Percentiles rank a stretch among this genome's conserved stretches.
phyloP scores from a whole-genome alignment of 2,888 invertebrate species.

The Rhamnusium bicolor region DNA sequence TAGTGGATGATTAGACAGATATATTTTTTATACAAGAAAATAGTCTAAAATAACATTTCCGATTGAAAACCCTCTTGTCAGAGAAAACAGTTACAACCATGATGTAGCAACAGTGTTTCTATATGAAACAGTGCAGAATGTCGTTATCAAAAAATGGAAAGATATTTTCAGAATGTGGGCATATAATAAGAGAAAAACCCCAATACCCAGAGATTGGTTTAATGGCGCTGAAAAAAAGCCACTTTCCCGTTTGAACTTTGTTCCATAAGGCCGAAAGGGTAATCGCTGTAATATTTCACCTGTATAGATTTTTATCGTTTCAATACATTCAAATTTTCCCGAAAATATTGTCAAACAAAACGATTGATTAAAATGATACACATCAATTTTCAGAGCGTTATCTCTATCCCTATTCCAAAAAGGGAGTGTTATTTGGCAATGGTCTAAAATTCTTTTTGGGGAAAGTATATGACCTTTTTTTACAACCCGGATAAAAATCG shows the following conservation, averaged over 20 bases:
- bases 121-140: slow-evolving; percentile 46
- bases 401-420: too few species aligned
- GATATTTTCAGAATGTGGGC: slow-evolving; percentile 43
- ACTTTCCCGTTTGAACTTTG: slow-evolving; percentile 46
- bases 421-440: too few species aligned
- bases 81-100: slow-evolving; percentile 38
- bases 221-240: slow-evolving; percentile 44
- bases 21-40: slow-evolving; percentile 24
- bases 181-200: slow-evolving; percentile 47
- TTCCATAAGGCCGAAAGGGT: slow-evolving; percentile 25
- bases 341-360: too few species aligned
- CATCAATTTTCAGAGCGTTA: too few species aligned
- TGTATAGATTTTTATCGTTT: background rate
- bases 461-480: too few species aligned
- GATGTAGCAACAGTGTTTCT: slow-evolving; percentile 41
- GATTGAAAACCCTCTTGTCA: slow-evolving; percentile 53
- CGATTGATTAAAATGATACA: too few species aligned
- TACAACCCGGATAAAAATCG: too few species aligned
- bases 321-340: too few species aligned
- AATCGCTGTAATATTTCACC: background rate
- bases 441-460: too few species aligned
- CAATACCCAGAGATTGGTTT: slow-evolving; percentile 37
- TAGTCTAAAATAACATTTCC: slow-evolving; percentile 32
- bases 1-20: slow-evolving; percentile 31
- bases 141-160: slow-evolving; percentile 48